Percentiles rank a stretch among this genome's conserved stretches.
Evolutionary conservation across 2,888 invertebrate species (phyloP).

Genomic region (Pomacea canaliculata): DNA sequence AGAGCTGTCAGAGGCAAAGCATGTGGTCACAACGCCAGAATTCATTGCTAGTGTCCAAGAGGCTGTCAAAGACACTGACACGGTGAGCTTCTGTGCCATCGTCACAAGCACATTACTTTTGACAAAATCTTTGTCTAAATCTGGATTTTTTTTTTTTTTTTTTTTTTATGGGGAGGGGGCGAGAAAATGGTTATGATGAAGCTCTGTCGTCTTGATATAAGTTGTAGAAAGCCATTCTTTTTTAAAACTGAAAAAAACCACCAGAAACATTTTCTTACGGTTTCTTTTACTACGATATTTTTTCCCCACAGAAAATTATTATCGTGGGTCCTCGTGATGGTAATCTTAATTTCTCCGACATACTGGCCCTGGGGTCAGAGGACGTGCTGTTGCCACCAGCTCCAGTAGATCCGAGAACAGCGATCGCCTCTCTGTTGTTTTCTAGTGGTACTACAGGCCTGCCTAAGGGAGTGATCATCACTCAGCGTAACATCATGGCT

Average conservation of each 20-base stretch:
- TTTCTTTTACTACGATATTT: too few species aligned
- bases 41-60: not conserved
- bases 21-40: slow-evolving; percentile 3
- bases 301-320: not conserved
- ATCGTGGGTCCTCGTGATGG: not conserved
- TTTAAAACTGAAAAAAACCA: too few species aligned
- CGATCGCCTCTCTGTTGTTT: not conserved
- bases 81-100: not conserved
- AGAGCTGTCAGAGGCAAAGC: not conserved
- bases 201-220: too few species aligned
- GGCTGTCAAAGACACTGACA: slow-evolving; percentile 1
- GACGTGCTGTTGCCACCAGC: not conserved
- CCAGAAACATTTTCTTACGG: too few species aligned
- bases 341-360: not conserved
- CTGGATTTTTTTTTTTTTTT: too few species aligned
- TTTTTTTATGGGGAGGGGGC: too few species aligned
- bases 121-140: too few species aligned
- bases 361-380: not conserved
- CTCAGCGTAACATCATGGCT: not conserved
- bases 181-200: too few species aligned
- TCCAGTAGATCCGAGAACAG: not conserved
- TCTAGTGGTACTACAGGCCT: not conserved
- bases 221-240: too few species aligned
- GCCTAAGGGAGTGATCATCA: not conserved
- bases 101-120: too few species aligned